Evolutionary conservation across 1,140 invertebrate genomes (phyloP).

Genomic region (Drosophila rhopaloa): DNA sequence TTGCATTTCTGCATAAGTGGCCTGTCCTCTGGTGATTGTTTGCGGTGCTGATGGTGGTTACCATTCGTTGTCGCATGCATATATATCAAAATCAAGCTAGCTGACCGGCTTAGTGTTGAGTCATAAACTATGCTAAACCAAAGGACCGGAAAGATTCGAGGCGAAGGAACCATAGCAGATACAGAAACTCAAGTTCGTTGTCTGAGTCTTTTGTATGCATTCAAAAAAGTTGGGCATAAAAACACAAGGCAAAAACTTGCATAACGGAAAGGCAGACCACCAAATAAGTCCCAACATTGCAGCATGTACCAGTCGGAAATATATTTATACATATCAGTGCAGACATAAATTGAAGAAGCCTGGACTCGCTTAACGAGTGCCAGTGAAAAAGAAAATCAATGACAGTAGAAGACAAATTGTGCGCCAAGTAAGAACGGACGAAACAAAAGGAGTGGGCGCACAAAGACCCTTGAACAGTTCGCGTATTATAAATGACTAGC

Average conservation of each 20-base stretch:
- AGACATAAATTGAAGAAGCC: slow-evolving; percentile 50
- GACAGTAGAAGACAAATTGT: slow-evolving; percentile 82
- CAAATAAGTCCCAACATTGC: slow-evolving; percentile 39
- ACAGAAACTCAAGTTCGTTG: slow-evolving; percentile 62
- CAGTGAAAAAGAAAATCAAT: slow-evolving; percentile 77
- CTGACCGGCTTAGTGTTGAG: slow-evolving; percentile 46
- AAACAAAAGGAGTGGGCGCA: slow-evolving; percentile 61
- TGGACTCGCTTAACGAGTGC: slow-evolving; percentile 58
- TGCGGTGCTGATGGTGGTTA: slow-evolving; percentile 34
- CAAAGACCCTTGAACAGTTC: slow-evolving; percentile 31
- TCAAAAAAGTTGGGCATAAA: slow-evolving; percentile 23
- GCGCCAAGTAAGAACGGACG: slow-evolving; percentile 68
- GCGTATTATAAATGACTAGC: slow-evolving; percentile 67
- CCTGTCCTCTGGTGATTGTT: slow-evolving; percentile 39
- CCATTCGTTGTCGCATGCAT: slow-evolving; percentile 34
- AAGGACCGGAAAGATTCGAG: slow-evolving; percentile 27
- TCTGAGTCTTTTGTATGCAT: slow-evolving; percentile 66
- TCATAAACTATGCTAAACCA: slow-evolving; percentile 55
- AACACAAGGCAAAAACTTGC: slow-evolving; percentile 37
- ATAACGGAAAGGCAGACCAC: slow-evolving; percentile 61
- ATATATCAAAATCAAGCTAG: slow-evolving; percentile 69
- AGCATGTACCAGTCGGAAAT: slow-evolving; percentile 14
- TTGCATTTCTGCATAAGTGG: slow-evolving; percentile 76
- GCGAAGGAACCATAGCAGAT: slow-evolving; percentile 7
- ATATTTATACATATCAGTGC: slow-evolving; percentile 9